phyloP scores from a whole-genome alignment of 2,888 invertebrate genomes.

The Hypolimnas misippus region DNA sequence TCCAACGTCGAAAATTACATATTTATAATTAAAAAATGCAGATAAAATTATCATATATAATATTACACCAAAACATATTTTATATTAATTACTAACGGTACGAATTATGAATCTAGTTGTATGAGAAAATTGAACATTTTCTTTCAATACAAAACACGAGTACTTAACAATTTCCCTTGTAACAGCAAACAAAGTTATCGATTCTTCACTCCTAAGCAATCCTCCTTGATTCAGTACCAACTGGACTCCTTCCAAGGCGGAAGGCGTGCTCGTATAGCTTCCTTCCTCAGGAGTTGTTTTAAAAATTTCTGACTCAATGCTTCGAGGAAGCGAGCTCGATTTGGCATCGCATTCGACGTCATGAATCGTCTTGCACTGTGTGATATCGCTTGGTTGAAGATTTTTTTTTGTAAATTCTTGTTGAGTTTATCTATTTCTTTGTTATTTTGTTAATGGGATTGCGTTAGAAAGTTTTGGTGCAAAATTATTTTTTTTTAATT shows the following conservation, averaged over 20 bases:
- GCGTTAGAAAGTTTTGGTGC: too few relatives aligned
- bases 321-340: conserved; percentile 38
- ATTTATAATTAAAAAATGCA: too few relatives aligned
- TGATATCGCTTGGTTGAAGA: background rate
- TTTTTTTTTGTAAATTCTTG: conserved; percentile 1
- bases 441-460: background rate
- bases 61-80: too few relatives aligned
- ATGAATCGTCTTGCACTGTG: conserved; percentile 21
- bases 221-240: conserved; percentile 18
- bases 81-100: too few relatives aligned
- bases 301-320: conserved; percentile 46
- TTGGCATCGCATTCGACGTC: conserved; percentile 42
- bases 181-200: background rate
- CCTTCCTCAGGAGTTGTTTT: conserved; percentile 50
- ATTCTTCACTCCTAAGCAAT: conserved; percentile 1
- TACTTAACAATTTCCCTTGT: background rate
- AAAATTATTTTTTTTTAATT: too few relatives aligned
- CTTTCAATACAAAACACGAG: background rate
- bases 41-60: too few relatives aligned
- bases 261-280: conserved; percentile 48
- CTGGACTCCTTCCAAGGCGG: conserved; percentile 49
- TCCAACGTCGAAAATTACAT: too few relatives aligned
- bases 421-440: background rate
- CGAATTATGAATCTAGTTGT: too few relatives aligned
- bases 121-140: too few relatives aligned